Evolutionary conservation across 2,888 invertebrate genomes (phyloP), one percentile per base, ranked within the genome.

Genomic region (Galerucella nymphaeae): DNA sequence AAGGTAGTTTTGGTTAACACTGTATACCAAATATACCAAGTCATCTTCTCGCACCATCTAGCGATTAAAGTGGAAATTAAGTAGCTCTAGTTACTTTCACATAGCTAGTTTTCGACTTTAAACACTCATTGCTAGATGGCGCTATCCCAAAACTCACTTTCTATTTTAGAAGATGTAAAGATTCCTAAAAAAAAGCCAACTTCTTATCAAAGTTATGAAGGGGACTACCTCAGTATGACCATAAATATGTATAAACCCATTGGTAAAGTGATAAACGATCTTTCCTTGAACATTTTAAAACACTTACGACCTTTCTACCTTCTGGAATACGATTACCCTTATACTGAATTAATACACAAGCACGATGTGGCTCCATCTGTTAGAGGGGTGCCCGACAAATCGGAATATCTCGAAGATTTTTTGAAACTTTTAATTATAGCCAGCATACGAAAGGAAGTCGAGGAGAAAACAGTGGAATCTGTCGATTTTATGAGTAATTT

Each of bases 191-290:
- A 23, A 20, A 5, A 14, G 1, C 61, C 48, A 14, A 8, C 57
- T 14, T 59, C 20, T 3, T 63, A 55, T n/a, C 53, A 55, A 16
- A 63, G 62, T 30, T 70, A 82, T 63, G 80, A 80, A 69, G 70
- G 75, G 16, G 79, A 83, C 69, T 13, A 66, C 5, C 53, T 82
- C 6, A 66, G 72, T 42, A 77, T 78, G 48, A 72, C 76, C 18
- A 55, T 80, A 14, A 80, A 80, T 53, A 76, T 75, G 48, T 82
- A 81, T 64, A 76, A 76, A 58, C 66, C 77, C 13, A 42, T 73
- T 23, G 81, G 81, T 45, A 65, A 72, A 14, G 65, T 72, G 50
- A 66, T 79, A 41, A 76, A 75, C 23, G 74, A 80, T 53, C 66
- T 66, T 2, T 74, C 69, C 41, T 20, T 78, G 14, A 73, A 75